A percentile compares a stretch with the other conserved stretches of the same genome.
phyloP scores from a whole-genome alignment of 1,140 invertebrate species.

The Aphaenogaster ashmeadi region DNA sequence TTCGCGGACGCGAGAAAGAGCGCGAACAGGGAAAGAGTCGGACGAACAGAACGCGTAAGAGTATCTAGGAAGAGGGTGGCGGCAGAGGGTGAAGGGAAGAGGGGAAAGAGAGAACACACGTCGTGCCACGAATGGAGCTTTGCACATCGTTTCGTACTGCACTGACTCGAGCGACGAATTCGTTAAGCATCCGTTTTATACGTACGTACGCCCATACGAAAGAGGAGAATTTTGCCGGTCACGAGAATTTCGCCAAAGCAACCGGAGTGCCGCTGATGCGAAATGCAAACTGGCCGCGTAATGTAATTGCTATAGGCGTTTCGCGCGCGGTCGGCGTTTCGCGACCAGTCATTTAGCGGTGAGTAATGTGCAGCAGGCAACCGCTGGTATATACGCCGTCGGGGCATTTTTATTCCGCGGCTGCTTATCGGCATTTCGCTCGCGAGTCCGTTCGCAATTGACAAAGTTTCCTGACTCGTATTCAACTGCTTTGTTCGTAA shows the following conservation, averaged over 20 bases:
- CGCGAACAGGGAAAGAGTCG: slow-evolving; percentile 36
- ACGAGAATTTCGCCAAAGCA: slow-evolving; percentile 55
- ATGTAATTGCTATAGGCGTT: slow-evolving; percentile 64
- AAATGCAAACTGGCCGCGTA: slow-evolving; percentile 63
- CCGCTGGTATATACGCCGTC: background rate
- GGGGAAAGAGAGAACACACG: slow-evolving; percentile 65
- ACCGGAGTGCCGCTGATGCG: slow-evolving; percentile 49
- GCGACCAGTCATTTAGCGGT: slow-evolving; percentile 58
- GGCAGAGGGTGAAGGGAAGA: slow-evolving; percentile 59
- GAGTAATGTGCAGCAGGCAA: slow-evolving; percentile 38
- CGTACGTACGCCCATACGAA: slow-evolving; percentile 30
- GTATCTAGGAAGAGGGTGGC: slow-evolving; percentile 33
- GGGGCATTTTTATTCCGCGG: slow-evolving; percentile 35
- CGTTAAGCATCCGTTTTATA: slow-evolving; percentile 68
- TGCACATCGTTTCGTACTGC: slow-evolving; percentile 53
- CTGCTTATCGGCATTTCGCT: slow-evolving; percentile 48
- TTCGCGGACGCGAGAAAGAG: slow-evolving; percentile 27
- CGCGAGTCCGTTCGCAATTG: slow-evolving; percentile 1
- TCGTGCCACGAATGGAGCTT: slow-evolving; percentile 66
- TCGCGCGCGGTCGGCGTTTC: slow-evolving; percentile 44
- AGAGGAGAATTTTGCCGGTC: slow-evolving; percentile 60
- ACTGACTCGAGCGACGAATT: slow-evolving; percentile 66
- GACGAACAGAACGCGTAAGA: slow-evolving; percentile 34
- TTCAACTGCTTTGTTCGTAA: background rate
- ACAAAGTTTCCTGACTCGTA: slow-evolving; percentile 16